Conservation (phyloP, 2,888 invertebrate genomes). For the Drosophila ochracea region DNA sequence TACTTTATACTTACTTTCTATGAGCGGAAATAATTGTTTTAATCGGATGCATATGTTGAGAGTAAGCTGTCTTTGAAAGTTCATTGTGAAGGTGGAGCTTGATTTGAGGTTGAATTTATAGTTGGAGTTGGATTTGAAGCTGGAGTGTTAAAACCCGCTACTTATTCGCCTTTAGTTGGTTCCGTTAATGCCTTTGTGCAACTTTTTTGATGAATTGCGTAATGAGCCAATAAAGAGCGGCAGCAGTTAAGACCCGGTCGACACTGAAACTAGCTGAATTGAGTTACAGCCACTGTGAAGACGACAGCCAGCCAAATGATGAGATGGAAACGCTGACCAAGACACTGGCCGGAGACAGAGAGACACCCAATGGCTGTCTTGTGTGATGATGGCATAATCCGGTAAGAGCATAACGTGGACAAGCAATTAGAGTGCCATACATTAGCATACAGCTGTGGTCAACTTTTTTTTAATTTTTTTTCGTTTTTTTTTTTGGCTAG, state of each 20-base stretch:
- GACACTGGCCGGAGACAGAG: not conserved
- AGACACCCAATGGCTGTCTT: not conserved
- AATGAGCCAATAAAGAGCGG: constrained; percentile 58
- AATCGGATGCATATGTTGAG: not conserved
- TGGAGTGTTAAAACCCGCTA: constrained; percentile 32
- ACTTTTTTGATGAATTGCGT: constrained; percentile 63
- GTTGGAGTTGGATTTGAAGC: constrained; percentile 9
- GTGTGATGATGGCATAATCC: constrained; percentile 64
- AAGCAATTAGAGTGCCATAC: constrained; percentile 70
- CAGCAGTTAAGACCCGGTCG: constrained; percentile 26
- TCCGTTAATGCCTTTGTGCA: constrained; percentile 19
- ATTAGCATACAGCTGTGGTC: constrained; percentile 48
- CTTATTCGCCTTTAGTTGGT: constrained; percentile 15
- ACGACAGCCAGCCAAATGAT: not conserved
- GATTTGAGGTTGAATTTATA: not conserved
- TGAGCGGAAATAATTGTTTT: not conserved
- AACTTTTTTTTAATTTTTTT: not conserved
- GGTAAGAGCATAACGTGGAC: constrained; percentile 65
- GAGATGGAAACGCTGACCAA: not conserved
- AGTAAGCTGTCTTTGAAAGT: not conserved
- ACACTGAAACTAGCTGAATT: constrained; percentile 25
- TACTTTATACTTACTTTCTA: not conserved
- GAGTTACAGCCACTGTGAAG: constrained; percentile 10
- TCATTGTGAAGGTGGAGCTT: constrained; percentile 1
- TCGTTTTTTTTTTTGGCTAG: not conserved